Percentiles rank a stretch among this genome's conserved stretches.
Evolutionary conservation across 2,888 invertebrate species (phyloP).

Genomic region (Mythimna lalbum): DNA sequence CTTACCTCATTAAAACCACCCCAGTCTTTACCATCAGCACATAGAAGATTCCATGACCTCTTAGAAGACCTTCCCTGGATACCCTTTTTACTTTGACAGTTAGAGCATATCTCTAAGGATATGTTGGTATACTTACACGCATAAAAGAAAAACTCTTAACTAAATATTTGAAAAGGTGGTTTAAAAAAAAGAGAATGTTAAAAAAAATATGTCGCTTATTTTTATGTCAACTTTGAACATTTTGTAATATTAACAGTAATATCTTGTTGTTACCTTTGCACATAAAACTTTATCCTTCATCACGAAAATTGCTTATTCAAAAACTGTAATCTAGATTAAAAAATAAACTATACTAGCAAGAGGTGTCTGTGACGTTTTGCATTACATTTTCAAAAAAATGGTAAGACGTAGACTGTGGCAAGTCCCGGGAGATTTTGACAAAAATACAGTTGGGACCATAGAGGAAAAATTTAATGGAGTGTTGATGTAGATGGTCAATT

Average conservation of each 20-base stretch:
- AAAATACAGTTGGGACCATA: constrained; percentile 32
- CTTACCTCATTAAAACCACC: no score
- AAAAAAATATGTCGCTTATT: no score
- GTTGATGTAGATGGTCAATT: not conserved
- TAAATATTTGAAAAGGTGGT: no score
- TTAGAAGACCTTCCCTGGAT: no score
- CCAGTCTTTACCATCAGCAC: no score
- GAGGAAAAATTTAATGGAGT: constrained; percentile 18
- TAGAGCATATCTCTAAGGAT: no score
- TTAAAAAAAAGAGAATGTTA: no score
- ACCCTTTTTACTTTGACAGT: no score
- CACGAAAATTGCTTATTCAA: constrained; percentile 41
- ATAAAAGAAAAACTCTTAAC: no score
- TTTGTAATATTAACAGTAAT: not conserved
- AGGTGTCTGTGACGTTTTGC: constrained; percentile 51
- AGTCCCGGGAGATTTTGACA: constrained; percentile 43
- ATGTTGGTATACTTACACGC: no score
- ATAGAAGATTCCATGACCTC: no score
- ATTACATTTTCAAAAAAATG: constrained; percentile 60
- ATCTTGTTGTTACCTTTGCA: not conserved
- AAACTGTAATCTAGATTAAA: constrained; percentile 33
- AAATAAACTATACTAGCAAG: constrained; percentile 42
- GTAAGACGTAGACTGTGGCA: constrained; percentile 46
- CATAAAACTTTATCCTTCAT: constrained; percentile 3
- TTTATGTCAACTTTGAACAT: no score